Evolutionary conservation across 2,797 vertebrate species (phyloP).

Genomic region (Coracias cyanogaster): DNA sequence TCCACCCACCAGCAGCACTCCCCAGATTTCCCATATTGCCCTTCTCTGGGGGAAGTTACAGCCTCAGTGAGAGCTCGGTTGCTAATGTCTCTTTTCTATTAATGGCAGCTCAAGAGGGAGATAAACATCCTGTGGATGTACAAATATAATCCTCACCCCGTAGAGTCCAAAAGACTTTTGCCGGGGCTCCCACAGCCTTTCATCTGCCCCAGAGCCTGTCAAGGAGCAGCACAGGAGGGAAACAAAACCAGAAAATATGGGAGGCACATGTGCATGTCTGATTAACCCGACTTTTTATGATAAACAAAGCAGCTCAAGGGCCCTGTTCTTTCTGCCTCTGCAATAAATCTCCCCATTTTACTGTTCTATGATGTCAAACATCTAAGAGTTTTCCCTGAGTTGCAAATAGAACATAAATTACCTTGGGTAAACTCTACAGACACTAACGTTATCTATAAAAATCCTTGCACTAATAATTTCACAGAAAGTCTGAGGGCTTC

Average conservation of each 20-base stretch:
- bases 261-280: background rate
- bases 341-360: slow-evolving; percentile 48
- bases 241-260: slow-evolving; percentile 21
- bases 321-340: background rate
- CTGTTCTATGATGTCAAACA: slow-evolving; percentile 46
- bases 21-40: background rate
- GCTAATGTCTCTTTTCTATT: background rate
- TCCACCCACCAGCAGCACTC: rapidly evolving
- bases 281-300: slow-evolving; percentile 27
- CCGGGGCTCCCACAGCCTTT: background rate
- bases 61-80: background rate
- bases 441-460: slow-evolving; percentile 1
- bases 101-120: background rate
- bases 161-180: slow-evolving; percentile 8
- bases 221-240: slow-evolving; percentile 15
- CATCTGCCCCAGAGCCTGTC: background rate
- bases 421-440: slow-evolving; percentile 14
- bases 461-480: background rate
- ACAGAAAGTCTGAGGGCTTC: background rate
- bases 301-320: slow-evolving; percentile 29
- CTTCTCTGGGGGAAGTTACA: background rate
- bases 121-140: background rate
- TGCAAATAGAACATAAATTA: slow-evolving; percentile 59
- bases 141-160: background rate
- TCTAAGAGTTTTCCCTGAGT: slow-evolving; percentile 20